These are phyloP conservation scores for Drosophila basisetae DNA, from an alignment of 2,888 invertebrate genomes.

Conservation along the genomic window DNA sequence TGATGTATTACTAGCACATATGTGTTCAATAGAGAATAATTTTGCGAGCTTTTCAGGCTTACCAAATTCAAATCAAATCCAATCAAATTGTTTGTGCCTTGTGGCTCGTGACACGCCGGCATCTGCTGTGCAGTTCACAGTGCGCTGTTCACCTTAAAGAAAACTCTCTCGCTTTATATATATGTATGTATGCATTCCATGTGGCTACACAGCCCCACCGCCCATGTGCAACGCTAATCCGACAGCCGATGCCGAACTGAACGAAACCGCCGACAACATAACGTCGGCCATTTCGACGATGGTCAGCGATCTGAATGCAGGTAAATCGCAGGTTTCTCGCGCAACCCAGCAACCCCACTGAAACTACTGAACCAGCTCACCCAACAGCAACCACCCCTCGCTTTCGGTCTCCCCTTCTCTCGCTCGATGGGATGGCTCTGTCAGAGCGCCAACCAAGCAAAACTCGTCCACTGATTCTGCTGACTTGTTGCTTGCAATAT, in stretches of 20 bases:
- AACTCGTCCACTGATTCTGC: constrained; percentile 27
- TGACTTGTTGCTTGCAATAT: constrained; percentile 40
- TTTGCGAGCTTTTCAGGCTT: neutral
- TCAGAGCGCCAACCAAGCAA: neutral
- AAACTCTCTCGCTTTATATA: constrained; percentile 37
- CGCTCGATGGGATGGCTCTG: constrained; percentile 22
- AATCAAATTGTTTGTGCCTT: neutral
- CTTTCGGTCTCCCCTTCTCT: constrained; percentile 9
- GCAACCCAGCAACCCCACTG: neutral
- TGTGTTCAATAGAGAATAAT: neutral
- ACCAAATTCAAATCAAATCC: neutral
- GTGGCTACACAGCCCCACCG: constrained; percentile 74
- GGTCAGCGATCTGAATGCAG: constrained; percentile 97
- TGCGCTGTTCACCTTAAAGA: constrained; percentile 20
- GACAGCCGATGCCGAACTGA: constrained; percentile 94
- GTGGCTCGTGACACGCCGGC: constrained; percentile 16
- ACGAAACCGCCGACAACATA: constrained; percentile 98
- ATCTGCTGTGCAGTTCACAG: constrained; percentile 16
- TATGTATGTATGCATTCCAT: constrained; percentile 28
- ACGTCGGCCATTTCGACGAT: constrained; percentile 99
- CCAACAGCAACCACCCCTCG: neutral
- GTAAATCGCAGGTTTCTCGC: constrained; percentile 84
- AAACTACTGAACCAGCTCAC: constrained; percentile 12
- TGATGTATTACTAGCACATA: neutral
- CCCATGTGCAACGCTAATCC: constrained; percentile 86